Conservation (phyloP, 2,888 invertebrate species). For the Phortica magna region DNA sequence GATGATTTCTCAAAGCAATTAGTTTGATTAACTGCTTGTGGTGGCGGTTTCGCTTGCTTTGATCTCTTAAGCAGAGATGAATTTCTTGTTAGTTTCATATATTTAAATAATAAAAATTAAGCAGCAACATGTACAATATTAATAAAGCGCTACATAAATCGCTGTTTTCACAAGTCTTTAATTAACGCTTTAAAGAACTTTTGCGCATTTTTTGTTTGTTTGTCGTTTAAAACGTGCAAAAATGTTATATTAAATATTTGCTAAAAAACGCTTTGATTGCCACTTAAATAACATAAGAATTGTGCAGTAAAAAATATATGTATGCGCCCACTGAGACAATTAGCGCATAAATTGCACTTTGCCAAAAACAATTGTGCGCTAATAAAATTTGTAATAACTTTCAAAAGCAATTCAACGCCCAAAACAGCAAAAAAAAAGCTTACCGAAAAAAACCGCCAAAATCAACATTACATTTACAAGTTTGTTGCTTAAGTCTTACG, state of each 20-base stretch:
- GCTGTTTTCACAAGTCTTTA: too few relatives aligned
- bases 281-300: background rate
- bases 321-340: constrained; percentile 15
- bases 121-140: background rate
- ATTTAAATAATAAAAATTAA: background rate
- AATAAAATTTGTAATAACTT: constrained; percentile 36
- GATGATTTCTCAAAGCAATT: constrained; percentile 65
- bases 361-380: constrained; percentile 40
- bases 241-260: too few relatives aligned
- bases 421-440: constrained; percentile 29
- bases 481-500: constrained; percentile 68
- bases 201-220: too few relatives aligned
- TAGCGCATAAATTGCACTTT: constrained; percentile 20
- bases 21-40: constrained; percentile 67
- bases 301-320: constrained; percentile 46
- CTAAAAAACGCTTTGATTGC: too few relatives aligned
- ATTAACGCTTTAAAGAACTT: too few relatives aligned
- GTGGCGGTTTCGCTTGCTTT: constrained; percentile 53
- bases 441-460: background rate
- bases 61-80: constrained; percentile 43
- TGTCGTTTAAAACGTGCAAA: too few relatives aligned
- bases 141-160: too few relatives aligned
- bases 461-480: constrained; percentile 40
- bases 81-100: constrained; percentile 38
- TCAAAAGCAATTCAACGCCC: constrained; percentile 31